phyloP scores from a whole-genome alignment of 2,797 vertebrate genomes.

The Sphaeramia orbicularis region DNA sequence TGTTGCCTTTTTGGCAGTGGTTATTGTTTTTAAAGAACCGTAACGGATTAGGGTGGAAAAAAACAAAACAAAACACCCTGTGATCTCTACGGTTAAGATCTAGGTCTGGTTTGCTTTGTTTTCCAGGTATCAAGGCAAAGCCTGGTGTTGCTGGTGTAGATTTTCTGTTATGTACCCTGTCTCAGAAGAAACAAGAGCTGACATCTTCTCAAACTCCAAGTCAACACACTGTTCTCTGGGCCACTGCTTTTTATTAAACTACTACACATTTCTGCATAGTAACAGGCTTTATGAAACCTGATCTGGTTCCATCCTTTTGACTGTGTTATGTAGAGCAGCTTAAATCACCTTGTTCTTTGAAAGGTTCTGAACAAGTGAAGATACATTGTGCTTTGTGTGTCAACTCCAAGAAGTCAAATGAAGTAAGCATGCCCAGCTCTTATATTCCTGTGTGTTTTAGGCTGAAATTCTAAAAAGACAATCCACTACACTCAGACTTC shows the following conservation, averaged over 20 bases:
- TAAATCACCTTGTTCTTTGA: not conserved
- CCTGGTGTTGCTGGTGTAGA: not conserved
- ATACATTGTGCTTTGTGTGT: not conserved
- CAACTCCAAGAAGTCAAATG: constrained; percentile 14
- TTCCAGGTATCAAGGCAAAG: constrained; percentile 7
- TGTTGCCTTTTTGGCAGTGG: not conserved
- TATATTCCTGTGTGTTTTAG: not conserved
- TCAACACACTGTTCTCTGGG: not conserved
- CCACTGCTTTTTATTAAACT: constrained; percentile 2
- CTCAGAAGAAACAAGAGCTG: constrained; percentile 14
- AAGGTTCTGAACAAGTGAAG: not conserved
- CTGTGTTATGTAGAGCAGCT: not conserved
- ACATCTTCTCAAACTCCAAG: constrained; percentile 10
- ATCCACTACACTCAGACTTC: not conserved
- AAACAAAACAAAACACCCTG: not conserved
- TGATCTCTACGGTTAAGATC: constrained; percentile 3
- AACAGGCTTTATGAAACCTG: not conserved
- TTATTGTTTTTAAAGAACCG: constrained; percentile 1
- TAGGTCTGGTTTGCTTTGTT: not conserved
- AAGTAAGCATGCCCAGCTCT: constrained; percentile 1
- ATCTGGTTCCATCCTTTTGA: not conserved
- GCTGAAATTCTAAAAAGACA: not conserved
- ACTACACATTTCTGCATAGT: not conserved
- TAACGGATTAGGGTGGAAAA: not conserved
- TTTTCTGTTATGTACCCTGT: not conserved